phyloP scores from a whole-genome alignment of 2,888 invertebrate genomes.

The Scotopteryx bipunctaria region DNA sequence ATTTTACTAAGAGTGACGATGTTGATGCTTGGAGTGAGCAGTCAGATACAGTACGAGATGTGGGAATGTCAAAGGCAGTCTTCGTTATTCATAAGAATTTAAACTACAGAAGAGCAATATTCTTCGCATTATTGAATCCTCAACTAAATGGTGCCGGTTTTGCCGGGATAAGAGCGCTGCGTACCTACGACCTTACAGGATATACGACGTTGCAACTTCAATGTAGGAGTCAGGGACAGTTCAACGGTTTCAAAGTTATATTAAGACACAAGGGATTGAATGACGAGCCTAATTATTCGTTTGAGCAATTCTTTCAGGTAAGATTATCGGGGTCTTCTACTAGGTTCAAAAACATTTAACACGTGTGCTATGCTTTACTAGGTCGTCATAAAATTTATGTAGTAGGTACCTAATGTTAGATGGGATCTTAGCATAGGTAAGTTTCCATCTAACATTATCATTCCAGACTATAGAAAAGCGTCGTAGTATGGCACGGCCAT shows the following conservation, averaged over 20 bases:
- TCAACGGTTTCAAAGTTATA: constrained; percentile 84
- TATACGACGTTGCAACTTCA: constrained; percentile 76
- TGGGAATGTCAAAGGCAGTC: constrained; percentile 86
- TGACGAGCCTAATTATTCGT: constrained; percentile 82
- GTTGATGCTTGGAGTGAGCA: constrained; percentile 84
- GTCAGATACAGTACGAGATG: constrained; percentile 85
- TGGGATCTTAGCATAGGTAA: no score
- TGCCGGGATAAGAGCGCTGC: constrained; percentile 83
- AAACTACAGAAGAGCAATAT: constrained; percentile 84
- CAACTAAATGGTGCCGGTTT: constrained; percentile 87
- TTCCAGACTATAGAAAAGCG: no score
- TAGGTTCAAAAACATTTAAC: constrained; percentile 32
- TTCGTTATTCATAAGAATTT: constrained; percentile 83
- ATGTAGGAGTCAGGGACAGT: constrained; percentile 84
- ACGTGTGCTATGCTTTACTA: no score
- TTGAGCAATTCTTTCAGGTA: constrained; percentile 84
- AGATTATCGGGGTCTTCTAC: no score
- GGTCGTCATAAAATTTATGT: no score
- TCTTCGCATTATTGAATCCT: constrained; percentile 86
- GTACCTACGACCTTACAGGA: constrained; percentile 74
- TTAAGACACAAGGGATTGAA: constrained; percentile 82
- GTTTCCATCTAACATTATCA: no score
- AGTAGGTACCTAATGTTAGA: no score
- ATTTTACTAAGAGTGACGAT: constrained; percentile 81
- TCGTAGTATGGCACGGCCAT: no score